Evolutionary conservation across 2,113 vertebrate species (phyloP), one percentile per base, ranked within the genome.

Genomic region (Caloenas nicobarica): DNA sequence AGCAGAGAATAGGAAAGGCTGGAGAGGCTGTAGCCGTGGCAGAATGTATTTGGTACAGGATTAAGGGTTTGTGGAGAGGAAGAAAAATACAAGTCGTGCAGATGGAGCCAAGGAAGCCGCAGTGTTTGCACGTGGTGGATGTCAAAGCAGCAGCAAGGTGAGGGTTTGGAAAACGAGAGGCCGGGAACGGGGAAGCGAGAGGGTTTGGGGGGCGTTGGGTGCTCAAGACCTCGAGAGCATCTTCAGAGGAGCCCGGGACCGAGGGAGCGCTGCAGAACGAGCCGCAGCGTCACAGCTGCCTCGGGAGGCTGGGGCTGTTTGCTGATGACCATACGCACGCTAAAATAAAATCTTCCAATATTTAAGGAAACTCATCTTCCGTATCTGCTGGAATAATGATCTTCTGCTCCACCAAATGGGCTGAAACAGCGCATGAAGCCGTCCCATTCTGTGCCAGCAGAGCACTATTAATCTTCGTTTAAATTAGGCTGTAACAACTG

Each of bases 311-410:
- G 66, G 66, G 69, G 7, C 38, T 51, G 17, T 36, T 85, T 70
- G 44, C 18, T 64, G 21, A 86, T 56, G n/a, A 11, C 11, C 61
- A 7, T 23, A n/a, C 40, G 68, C 29, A 31, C 36, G 51, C 38
- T 44, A 11, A 66, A 66, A n/a, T 28, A 46, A 72, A 89, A 48
- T 53, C 51, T 51, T 25, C 50, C 23, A 51, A 51, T 51, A 51
- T 14, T 51, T 13, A 16, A n/a, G n/a, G 18, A n/a, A 33, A 26
- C 3, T 7, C 11, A 0, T 33, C 14, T n/a, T 51, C 60, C 11
- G 2, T 29, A 9, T 88, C 33, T 77, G 57, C 62, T 85, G 74
- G 40, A 69, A 36, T 42, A 24, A 25, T 9, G 26, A 11, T 2
- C 14, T 54, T 65, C 40, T 82, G 58, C 73, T 89, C 48, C 50